Base-by-base conservation (phyloP, 2,888 invertebrate genomes). In the Pristionchus fissidentatus region DNA sequence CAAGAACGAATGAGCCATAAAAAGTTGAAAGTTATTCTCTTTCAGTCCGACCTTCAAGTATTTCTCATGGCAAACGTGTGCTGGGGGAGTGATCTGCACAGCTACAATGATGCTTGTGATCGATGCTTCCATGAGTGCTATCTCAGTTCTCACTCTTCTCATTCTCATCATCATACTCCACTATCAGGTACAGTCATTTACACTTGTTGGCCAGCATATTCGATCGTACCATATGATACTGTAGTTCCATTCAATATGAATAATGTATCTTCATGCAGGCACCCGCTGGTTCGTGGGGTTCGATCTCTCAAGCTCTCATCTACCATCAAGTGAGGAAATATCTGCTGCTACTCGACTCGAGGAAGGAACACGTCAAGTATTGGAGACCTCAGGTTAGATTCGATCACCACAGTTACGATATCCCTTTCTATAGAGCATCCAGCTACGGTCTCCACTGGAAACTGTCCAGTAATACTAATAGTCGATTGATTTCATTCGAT, bases 311-410 rank as follows among this genome's bases (percentile, higher is more conserved):
- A 94, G 92, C 99, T n/a, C 94, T 99, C 35, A 98, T 99, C 93
- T 99, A 99, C 93, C 98, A 99, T 93, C 97, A 98, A 87, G 91
- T 92, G 13, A 94, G 99, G 62, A 99, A 99, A 93, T 99, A 99
- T 93, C 94, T 99, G 15, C 94, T 99, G 0, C 95, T 99, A 93
- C 93, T 99, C 92, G 99, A 99, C 93, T 96, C 96, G 0, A 95
- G 99, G 0, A 97, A 99, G 88, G 96, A 97, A 92, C 99, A 99
- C 93, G 98, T 99, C 2, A 91, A 92, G 87, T 90, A 84, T 57
- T 79, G 79, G 79, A 57, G 79, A 79, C 79, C 79, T 1, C 79
- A 79, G 57, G 79, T 57, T 10, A 46, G 49, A 13, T 19, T 7
- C 38, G 35, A 13, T 35, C 8, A 29, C n/a, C 66, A 49, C 49